Evolutionary conservation across 2,113 vertebrate genomes (phyloP), one percentile per base, ranked within the genome.

Genomic region (Xiphorhynchus elegans): DNA sequence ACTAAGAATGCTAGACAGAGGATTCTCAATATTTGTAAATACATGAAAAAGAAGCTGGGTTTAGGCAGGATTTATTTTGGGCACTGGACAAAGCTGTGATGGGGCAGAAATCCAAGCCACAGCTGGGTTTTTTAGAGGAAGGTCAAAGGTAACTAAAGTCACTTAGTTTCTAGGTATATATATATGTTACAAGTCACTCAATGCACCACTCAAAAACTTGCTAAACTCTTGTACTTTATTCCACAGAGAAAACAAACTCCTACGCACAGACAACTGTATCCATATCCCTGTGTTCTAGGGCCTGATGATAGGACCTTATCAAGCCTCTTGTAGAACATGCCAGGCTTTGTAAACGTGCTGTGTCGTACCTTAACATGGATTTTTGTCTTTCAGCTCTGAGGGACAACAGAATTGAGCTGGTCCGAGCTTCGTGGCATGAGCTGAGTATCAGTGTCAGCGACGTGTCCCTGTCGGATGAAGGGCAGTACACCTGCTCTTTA

Each of bases 401-500:
- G 87, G 99, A 99, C 97, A 99, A 99, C 98, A 98, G 99, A 85
- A 99, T 99, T 33, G 99, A 99, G 95, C 98, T 99, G 97, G 98
- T 99, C 59, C 98, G 98, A 69, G 99, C 99, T 59, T 99, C 99
- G 0, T 99, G 98, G 98, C 99, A 99, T 96, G 99, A 99, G 96
- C 96, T 99, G 96, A 99, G 98, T 60, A 99, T 99, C 98, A 99
- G 98, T 17, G 98, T 99, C 97, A 98, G 98, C 79, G 99, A 99
- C 18, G 98, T 99, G 91, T 97, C 99, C 70, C 98, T 99, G 97
- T 99, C 99, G 2, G 99, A 99, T 74, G 99, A 99, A 97, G 99
- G 99, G 82, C 99, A 98, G 95, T 99, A 99, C 94, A 99, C 99
- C 79, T 99, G 99, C 96, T 99, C 99, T 25, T 98, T 99, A 93